Evolutionary conservation across 2,113 vertebrate species (phyloP).

Genomic region (Brachyistius frenatus): DNA sequence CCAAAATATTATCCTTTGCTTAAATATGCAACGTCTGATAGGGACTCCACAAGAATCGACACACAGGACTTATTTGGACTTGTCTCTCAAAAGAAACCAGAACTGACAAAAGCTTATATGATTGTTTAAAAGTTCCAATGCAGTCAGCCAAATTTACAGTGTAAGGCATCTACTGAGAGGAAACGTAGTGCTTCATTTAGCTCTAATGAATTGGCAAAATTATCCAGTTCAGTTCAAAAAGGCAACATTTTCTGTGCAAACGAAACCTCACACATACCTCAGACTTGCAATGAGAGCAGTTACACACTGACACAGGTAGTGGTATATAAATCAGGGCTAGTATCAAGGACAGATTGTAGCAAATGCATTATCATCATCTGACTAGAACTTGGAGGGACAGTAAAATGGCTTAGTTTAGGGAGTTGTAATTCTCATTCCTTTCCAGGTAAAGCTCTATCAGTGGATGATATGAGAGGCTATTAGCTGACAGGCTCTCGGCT

Average conservation of each 20-base stretch:
- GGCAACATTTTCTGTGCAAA: slow-evolving; percentile 45
- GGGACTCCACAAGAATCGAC: not conserved
- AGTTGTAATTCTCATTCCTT: too few relatives aligned
- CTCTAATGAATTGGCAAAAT: not conserved
- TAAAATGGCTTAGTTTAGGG: not conserved
- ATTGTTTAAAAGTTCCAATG: slow-evolving; percentile 19
- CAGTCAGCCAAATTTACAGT: not conserved
- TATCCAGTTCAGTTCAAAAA: slow-evolving; percentile 32
- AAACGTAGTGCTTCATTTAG: slow-evolving; percentile 23
- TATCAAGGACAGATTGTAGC: slow-evolving; percentile 15
- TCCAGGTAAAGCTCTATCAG: not conserved
- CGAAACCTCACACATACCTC: slow-evolving; percentile 1
- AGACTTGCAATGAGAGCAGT: not conserved
- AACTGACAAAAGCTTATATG: not conserved
- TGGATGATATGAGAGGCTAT: not conserved
- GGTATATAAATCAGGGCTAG: slow-evolving; percentile 1
- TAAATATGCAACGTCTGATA: not conserved
- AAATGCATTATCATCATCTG: not conserved
- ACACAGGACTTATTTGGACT: not conserved
- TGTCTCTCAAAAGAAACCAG: slow-evolving; percentile 14
- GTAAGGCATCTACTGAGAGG: slow-evolving; percentile 43
- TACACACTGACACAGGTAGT: not conserved
- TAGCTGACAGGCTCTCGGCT: slow-evolving; percentile 6
- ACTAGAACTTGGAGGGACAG: not conserved
- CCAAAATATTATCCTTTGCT: not conserved